Evolutionary conservation across 2,113 vertebrate genomes (phyloP), one percentile per base, ranked within the genome.

Genomic region (Oncorhynchus clarkii): DNA sequence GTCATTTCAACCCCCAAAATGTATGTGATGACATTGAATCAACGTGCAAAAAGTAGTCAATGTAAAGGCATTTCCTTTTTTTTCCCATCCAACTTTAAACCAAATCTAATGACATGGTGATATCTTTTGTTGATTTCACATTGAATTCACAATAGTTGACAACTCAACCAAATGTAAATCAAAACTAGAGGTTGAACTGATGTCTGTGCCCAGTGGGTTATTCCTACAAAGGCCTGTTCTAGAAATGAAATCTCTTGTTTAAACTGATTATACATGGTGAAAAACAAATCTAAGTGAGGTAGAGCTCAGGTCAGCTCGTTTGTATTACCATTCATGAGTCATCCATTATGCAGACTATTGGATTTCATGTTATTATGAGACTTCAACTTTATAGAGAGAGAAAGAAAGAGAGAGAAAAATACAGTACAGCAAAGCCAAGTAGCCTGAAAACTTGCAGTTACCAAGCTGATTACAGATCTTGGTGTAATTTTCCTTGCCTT

Each of bases 401-500:
- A 26, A 84, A 74, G 79, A 80, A 83, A 74, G 74, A 78, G 39
- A 11, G 9, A 70, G 70, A 27, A 34, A 20, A 80, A 89, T 85
- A 81, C 84, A 83, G 81, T 74, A 22, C n/a, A 86, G 77, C 72
- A 74, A 86, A 85, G 31, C 31, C 29, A 20, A 79, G 86, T 86
- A 78, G 70, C 82, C 66, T 82, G 85, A 86, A 80, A 86, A 82
- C 71, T 75, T 86, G 79, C 85, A 88, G 89, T 90, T 87, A 87
- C 85, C 86, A 72, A 75, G 73, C 59, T 59, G 45, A 75, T 86
- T 87, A 87, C 84, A 89, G 88, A 88, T 88, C 77, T 80, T 80
- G 88, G 87, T 90, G 82, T 87, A 86, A 89, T 78, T 78, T 87
- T 87, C 83, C 88, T 76, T 72, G 75, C 83, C 74, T 81, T 91